Percentiles rank a stretch among this genome's conserved stretches.
Evolutionary conservation across 1,140 invertebrate genomes (phyloP).

Genomic region (Meteorus sp.): DNA sequence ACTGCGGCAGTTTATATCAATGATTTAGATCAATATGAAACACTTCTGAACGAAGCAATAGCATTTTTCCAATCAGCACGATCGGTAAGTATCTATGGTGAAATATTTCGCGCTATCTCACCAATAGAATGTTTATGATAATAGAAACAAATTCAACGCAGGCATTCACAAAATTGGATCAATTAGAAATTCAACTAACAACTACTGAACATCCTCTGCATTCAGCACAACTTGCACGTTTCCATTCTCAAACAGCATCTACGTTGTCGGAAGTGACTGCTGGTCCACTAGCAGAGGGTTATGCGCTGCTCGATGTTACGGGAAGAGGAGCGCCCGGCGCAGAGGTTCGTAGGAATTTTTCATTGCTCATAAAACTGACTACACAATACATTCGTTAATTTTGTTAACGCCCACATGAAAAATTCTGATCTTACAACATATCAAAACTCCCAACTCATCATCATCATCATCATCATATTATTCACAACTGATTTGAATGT

Average conservation of each 20-base stretch:
- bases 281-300: conserved; percentile 70
- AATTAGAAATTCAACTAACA: conserved; percentile 75
- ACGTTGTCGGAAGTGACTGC: conserved; percentile 69
- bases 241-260: conserved; percentile 66
- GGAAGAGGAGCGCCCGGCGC: conserved; percentile 68
- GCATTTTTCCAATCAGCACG: conserved; percentile 76
- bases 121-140: background rate
- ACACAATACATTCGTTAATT: background rate
- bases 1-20: conserved; percentile 74
- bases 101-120: too few relatives aligned
- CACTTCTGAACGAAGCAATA: conserved; percentile 69
- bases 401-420: conserved; percentile 4
- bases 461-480: too few relatives aligned
- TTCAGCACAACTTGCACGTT: conserved; percentile 67
- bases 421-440: conserved; percentile 5
- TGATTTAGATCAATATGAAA: conserved; percentile 70
- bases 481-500: too few relatives aligned
- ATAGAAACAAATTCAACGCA: conserved; percentile 40
- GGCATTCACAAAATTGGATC: conserved; percentile 75
- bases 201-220: conserved; percentile 67
- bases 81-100: conserved; percentile 58
- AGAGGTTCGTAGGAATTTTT: conserved; percentile 55
- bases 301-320: conserved; percentile 72
- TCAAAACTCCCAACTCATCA: background rate
- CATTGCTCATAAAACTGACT: conserved; percentile 13